Base-by-base conservation (phyloP, 2,113 vertebrate genomes). In the Elephas maximus region DNA sequence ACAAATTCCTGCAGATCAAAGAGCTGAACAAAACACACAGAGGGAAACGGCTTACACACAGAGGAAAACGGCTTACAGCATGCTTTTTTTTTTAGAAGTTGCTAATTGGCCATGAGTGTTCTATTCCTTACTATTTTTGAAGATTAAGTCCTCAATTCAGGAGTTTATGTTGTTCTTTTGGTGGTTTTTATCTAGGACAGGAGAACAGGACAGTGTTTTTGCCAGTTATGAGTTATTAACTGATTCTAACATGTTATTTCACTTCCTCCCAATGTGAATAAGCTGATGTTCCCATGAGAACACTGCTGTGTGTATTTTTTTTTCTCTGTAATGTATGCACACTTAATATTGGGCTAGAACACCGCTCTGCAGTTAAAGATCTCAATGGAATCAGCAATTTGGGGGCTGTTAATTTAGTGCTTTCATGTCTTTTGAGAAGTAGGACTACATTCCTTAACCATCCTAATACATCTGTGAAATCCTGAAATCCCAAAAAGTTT, bases 381-480 rank as follows among this genome's bases (percentile, higher is more conserved):
- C 91, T 93, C 65, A 82, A 60, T 93, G 91, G 87, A 96, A 93
- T 79, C 51, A 85, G 33, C 74, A 88, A 78, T 97, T 96, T 81
- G 48, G 48, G 20, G 9, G 21, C 33, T 74, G 21, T 83, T 93
- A 88, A 91, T 93, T 77, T 90, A 41, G 86, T 76, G 82, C 90
- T 93, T 93, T 91, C 60, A 21, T 77, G 57, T 60, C 86, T 94
- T 60, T 91, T 41, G 87, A 95, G 87, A 96, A 91, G 76, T 77
- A 81, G 87, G 77, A 88, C 28, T 41, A 71, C 60, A 41, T 81
- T 24, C 17, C 48, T 91, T 94, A 48, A 48, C 26, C 82, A 28
- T 81, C 79, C 37, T 41, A 62, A 94, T 65, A 63, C 82, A 73
- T 80, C 65, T 87, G 60, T 92, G 77, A 57, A 88, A 90, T 71